These are phyloP conservation scores for Melanostoma scalare DNA, from an alignment of 2,888 invertebrate species.

Conservation along the genomic window DNA sequence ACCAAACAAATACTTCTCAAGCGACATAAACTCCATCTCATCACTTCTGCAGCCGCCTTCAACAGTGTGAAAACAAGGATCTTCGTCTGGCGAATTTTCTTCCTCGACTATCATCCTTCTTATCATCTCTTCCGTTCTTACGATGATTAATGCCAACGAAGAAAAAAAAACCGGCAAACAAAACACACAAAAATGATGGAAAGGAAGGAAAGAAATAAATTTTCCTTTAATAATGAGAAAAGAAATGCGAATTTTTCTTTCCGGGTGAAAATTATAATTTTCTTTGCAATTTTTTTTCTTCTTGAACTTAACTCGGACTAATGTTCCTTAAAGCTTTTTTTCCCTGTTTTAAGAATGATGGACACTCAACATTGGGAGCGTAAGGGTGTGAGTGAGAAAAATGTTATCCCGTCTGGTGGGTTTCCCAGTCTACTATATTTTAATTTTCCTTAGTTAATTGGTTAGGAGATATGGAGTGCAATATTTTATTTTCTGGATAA, in stretches of 20 bases:
- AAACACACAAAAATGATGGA: constrained; percentile 25
- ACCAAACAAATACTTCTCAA: constrained; percentile 42
- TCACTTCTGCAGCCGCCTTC: constrained; percentile 35
- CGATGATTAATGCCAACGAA: constrained; percentile 43
- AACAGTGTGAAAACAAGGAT: constrained; percentile 57
- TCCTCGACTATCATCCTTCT: constrained; percentile 25
- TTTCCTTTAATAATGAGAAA: constrained; percentile 63
- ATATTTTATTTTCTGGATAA: constrained; percentile 20
- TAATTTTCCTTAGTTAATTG: constrained; percentile 70
- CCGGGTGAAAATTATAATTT: constrained; percentile 69
- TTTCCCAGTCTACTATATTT: constrained; percentile 63
- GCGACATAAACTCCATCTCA: constrained; percentile 59
- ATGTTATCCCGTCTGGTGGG: constrained; percentile 58
- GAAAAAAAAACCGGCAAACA: constrained; percentile 9
- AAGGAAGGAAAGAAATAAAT: constrained; percentile 44
- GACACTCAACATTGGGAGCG: constrained; percentile 36
- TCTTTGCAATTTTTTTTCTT: constrained; percentile 18
- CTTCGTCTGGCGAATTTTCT: constrained; percentile 45
- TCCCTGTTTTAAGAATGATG: constrained; percentile 42
- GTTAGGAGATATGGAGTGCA: constrained; percentile 47
- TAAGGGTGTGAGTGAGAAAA: constrained; percentile 3
- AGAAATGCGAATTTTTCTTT: constrained; percentile 58
- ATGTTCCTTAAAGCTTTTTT: constrained; percentile 45
- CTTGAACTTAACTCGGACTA: constrained; percentile 67
- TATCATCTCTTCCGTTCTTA: constrained; percentile 19